Evolutionary conservation across 2,113 vertebrate genomes (phyloP), one percentile per base, ranked within the genome.

Genomic region (Siniperca knerii): DNA sequence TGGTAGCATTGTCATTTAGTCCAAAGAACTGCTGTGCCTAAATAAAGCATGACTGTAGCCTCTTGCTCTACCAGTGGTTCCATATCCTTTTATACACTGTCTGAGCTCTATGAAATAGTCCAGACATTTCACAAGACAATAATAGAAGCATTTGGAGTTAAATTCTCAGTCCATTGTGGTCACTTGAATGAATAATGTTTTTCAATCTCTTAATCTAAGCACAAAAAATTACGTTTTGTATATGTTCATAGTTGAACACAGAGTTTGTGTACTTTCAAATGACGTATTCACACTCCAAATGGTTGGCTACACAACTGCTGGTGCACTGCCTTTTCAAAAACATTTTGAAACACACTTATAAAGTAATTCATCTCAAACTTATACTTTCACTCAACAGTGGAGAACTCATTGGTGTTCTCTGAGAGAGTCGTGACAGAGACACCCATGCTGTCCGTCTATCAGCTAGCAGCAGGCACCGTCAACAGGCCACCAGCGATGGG

Each of bases 391-490:
- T 1, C 11, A 5, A 23, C 23, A 37, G 54, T 12, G 18, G 29
- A 10, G 23, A 57, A 72, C 58, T 66, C 9, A 6, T 13, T 72
- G 0, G 40, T 37, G 78, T 86, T 82, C 55, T 66, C 72, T 18
- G 64, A 52, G 76, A 42, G 68, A 84, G 89, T 90, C 82, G 79
- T 91, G 87, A 91, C 78, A 33, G 84, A 77, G 74, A 88, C 80
- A 70, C 65, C 76, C 92, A 74, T 86, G 87, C 85, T 85, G 89
- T 82, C 83, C 25, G 91, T 93, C 92, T 93, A 25, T 83, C 92
- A 60, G 68, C 40, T 74, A 85, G 82, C 92, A 94, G 93, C 81
- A 77, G 92, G 93, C 81, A 13, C 46, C 23, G 4, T 64, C 73
- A 64, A 44, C 72, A 75, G 87, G 71, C 81, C 84, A 35, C 76